These are phyloP conservation scores for Mimachlamys varia DNA, from an alignment of 2,888 invertebrate genomes.

Conservation along the genomic window DNA sequence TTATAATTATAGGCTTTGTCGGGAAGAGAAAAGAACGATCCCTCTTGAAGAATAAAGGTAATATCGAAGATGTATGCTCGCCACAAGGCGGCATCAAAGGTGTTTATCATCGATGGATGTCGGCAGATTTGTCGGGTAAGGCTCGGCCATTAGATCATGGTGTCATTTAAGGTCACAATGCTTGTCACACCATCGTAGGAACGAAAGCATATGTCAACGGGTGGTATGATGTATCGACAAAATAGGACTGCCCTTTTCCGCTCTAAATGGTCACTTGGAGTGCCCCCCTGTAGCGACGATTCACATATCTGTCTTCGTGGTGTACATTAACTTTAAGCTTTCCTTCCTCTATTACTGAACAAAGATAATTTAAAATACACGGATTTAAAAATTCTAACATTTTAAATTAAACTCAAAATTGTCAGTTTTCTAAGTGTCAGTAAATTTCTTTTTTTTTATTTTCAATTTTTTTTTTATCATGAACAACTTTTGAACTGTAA, in stretches of 20 bases:
- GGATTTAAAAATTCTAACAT: neutral
- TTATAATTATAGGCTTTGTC: neutral
- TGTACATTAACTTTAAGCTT: neutral
- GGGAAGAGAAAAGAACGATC: neutral
- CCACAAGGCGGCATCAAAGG: constrained; percentile 1
- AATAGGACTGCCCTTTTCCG: constrained; percentile 22
- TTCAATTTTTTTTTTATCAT: too few relatives aligned
- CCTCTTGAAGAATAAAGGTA: constrained; percentile 23
- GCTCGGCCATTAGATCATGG: neutral
- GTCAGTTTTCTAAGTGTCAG: too few relatives aligned
- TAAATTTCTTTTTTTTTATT: too few relatives aligned
- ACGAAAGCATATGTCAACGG: constrained; percentile 23
- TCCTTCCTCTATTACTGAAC: neutral
- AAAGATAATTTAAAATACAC: neutral
- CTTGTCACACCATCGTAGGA: neutral
- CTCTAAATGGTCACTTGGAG: constrained; percentile 27
- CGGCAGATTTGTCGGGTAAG: neutral
- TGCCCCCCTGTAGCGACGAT: neutral
- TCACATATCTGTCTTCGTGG: neutral
- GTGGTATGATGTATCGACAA: neutral
- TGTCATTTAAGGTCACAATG: neutral
- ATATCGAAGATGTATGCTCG: constrained; percentile 34
- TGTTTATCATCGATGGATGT: neutral
- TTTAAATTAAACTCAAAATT: neutral
- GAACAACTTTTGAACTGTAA: too few relatives aligned